Evolutionary conservation across 2,888 invertebrate species (phyloP).

Genomic region (Poecilus cupreus): DNA sequence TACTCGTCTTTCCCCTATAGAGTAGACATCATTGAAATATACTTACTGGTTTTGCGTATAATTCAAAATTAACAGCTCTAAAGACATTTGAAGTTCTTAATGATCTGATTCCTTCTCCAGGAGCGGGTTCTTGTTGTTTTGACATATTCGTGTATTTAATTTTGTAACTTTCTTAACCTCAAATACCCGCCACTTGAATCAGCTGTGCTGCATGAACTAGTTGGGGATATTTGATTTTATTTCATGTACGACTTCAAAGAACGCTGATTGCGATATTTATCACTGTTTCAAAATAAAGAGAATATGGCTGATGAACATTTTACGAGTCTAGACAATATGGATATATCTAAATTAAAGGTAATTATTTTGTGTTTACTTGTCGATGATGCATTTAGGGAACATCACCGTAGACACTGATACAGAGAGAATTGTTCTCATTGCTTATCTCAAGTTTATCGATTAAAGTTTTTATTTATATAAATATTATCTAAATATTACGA

Average conservation of each 20-base stretch:
- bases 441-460: not conserved
- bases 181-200: not conserved
- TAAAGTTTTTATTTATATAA: not conserved
- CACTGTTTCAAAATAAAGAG: slow-evolving; percentile 25
- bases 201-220: too few species aligned
- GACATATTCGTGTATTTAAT: slow-evolving; percentile 48
- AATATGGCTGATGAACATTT: slow-evolving; percentile 52
- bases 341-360: slow-evolving; percentile 69
- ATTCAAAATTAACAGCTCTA: slow-evolving; percentile 89
- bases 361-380: slow-evolving; percentile 48
- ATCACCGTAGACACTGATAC: not conserved
- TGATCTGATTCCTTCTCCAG: slow-evolving; percentile 87
- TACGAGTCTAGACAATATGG: slow-evolving; percentile 59
- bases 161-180: not conserved
- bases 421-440: not conserved
- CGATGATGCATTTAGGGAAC: not conserved
- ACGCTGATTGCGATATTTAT: slow-evolving; percentile 28
- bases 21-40: too few species aligned
- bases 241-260: not conserved
- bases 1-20: too few species aligned
- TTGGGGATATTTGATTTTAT: slow-evolving; percentile 4
- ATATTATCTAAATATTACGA: not conserved
- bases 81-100: slow-evolving; percentile 85
- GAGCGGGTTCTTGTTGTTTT: slow-evolving; percentile 67
- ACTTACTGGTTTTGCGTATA: slow-evolving; percentile 91